Conservation (phyloP, 2,797 vertebrate species). For the Cryptoblepharus egeriae region DNA sequence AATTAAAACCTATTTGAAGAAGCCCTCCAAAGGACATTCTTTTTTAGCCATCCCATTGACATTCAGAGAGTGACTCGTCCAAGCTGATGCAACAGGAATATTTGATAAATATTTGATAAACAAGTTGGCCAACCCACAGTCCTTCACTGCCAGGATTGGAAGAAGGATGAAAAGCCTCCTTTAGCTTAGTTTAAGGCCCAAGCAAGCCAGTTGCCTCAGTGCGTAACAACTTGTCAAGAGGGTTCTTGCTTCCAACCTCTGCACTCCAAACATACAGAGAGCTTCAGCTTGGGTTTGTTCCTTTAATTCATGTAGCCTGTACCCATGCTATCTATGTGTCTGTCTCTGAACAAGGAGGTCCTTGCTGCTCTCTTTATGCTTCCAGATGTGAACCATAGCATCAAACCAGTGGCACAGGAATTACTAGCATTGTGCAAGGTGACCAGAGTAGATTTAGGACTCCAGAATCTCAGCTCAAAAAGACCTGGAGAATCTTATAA, state of each 20-base stretch:
- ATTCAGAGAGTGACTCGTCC: not conserved
- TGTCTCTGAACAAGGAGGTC: not conserved
- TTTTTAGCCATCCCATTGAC: not conserved
- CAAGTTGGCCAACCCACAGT: not conserved
- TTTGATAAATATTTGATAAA: constrained; percentile 18
- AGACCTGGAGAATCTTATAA: not conserved
- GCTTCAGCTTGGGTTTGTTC: not conserved
- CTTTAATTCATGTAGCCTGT: too few relatives aligned
- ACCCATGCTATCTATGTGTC: not conserved
- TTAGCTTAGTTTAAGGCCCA: not conserved
- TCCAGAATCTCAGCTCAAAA: not conserved
- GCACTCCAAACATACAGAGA: not conserved
- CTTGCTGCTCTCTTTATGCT: too few relatives aligned
- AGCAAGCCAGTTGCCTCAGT: not conserved
- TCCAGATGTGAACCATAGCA: not conserved
- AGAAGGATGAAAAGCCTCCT: not conserved
- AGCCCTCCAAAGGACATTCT: constrained; percentile 47
- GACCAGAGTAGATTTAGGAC: not conserved
- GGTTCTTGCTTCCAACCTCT: not conserved
- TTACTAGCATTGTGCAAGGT: not conserved
- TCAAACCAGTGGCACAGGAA: not conserved
- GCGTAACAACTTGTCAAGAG: not conserved
- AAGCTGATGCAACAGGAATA: not conserved
- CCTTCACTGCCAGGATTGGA: not conserved
- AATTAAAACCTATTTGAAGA: constrained; percentile 64